phyloP scores from a whole-genome alignment of 30 jellyfish, hydroid and myxozoan genomes.

The Hydractinia echinata region DNA sequence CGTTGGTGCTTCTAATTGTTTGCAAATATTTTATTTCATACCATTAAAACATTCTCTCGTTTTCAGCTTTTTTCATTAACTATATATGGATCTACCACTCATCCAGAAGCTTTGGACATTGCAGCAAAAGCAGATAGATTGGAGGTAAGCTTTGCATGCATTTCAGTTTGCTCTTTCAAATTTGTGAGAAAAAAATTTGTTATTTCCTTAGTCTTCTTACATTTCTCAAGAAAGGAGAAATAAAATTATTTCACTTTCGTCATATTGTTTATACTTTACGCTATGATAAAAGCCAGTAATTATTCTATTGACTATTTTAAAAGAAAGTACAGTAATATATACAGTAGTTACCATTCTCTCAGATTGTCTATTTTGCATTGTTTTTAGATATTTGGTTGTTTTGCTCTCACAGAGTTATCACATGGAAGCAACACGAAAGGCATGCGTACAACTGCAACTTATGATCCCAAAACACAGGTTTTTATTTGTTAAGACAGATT shows the following conservation, averaged over 20 bases:
- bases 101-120: constrained; percentile 38
- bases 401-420: constrained; percentile 86
- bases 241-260: too few species aligned
- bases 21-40: too few species aligned
- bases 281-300: too few species aligned
- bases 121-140: constrained; percentile 75
- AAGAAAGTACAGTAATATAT: too few species aligned
- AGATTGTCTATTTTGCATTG: too few species aligned
- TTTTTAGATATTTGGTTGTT: constrained; percentile 72
- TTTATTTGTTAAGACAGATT: background rate
- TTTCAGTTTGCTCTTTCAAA: background rate
- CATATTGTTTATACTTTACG: too few species aligned
- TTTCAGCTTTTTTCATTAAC: constrained; percentile 61
- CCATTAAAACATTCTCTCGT: background rate
- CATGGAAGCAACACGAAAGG: constrained; percentile 97
- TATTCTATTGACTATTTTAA: too few species aligned
- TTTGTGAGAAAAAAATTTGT: background rate
- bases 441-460: constrained; percentile 90
- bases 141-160: constrained; percentile 47
- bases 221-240: too few species aligned
- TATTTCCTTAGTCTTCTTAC: background rate
- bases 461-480: constrained; percentile 86
- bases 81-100: constrained; percentile 39
- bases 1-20: too few species aligned
- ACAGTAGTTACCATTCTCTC: too few species aligned